Percentiles rank a stretch among this genome's conserved stretches.
These are phyloP conservation scores for Mizuhopecten yessoensis DNA, from an alignment of 1,140 invertebrate species.

Conservation along the genomic window DNA sequence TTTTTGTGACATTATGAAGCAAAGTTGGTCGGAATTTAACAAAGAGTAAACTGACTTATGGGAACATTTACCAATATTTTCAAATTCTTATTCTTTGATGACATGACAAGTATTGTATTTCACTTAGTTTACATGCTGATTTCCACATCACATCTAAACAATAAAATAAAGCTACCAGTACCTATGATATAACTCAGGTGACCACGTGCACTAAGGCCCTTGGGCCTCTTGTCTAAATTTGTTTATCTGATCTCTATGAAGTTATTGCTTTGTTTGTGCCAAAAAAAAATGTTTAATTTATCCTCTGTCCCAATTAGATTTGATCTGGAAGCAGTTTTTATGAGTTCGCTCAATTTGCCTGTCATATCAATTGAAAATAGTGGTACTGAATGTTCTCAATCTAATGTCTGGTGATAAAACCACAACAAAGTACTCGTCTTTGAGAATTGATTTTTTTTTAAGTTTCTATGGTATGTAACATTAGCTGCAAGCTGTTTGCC, in stretches of 20 bases:
- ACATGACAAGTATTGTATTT: too few species aligned
- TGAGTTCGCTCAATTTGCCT: neutral
- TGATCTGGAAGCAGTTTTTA: neutral
- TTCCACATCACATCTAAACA: too few species aligned
- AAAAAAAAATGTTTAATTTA: neutral
- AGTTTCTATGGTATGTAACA: neutral
- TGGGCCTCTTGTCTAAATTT: too few species aligned
- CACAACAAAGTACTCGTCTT: neutral
- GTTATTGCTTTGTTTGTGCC: constrained; percentile 17
- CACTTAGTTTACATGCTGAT: too few species aligned
- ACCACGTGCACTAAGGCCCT: too few species aligned
- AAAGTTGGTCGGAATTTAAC: too few species aligned
- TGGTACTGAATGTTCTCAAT: neutral
- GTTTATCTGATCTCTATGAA: neutral
- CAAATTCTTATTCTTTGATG: too few species aligned
- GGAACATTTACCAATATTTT: too few species aligned
- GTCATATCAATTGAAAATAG: neutral
- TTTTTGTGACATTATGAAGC: too few species aligned
- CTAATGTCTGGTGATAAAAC: neutral
- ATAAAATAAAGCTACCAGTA: too few species aligned
- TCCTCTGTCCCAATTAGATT: neutral
- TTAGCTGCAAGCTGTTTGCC: neutral
- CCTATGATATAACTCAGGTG: too few species aligned
- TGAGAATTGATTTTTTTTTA: neutral
- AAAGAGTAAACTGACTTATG: too few species aligned